A percentile compares a stretch with the other conserved stretches of the same genome.
These are phyloP conservation scores for Philopedon plagiatum DNA, from an alignment of 2,888 invertebrate species.

Conservation along the genomic window DNA sequence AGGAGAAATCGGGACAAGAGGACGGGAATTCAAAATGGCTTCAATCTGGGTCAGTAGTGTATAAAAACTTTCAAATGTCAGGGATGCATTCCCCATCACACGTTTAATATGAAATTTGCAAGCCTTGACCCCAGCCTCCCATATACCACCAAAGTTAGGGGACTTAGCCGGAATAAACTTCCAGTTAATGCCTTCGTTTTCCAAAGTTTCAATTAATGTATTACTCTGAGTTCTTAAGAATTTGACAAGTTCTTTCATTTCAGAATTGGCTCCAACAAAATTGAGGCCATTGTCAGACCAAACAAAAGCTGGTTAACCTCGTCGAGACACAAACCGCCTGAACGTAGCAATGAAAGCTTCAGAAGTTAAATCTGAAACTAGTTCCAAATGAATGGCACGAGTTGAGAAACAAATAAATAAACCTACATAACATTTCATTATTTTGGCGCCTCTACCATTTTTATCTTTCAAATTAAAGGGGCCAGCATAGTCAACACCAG, in stretches of 20 bases:
- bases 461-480: constrained; percentile 48
- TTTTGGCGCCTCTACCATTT: constrained; percentile 46
- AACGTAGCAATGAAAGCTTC: constrained; percentile 51
- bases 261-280: constrained; percentile 45
- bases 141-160: constrained; percentile 60
- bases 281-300: constrained; percentile 52
- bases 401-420: constrained; percentile 53
- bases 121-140: constrained; percentile 58
- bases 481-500: constrained; percentile 54
- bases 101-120: constrained; percentile 24
- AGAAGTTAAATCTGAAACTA: constrained; percentile 48
- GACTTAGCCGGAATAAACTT: constrained; percentile 57
- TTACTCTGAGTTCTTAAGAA: constrained; percentile 10
- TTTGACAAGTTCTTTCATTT: constrained; percentile 12
- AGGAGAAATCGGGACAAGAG: constrained; percentile 51
- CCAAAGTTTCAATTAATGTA: neutral
- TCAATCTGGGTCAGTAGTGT: constrained; percentile 47
- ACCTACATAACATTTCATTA: constrained; percentile 48
- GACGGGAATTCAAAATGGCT: constrained; percentile 58
- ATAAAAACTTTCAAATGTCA: constrained; percentile 32
- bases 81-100: constrained; percentile 11
- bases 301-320: constrained; percentile 47
- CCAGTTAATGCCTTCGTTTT: constrained; percentile 48
- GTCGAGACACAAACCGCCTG: constrained; percentile 48
- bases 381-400: constrained; percentile 53